Percentiles rank a stretch among this genome's conserved stretches.
These are phyloP conservation scores for Osmerus eperlanus DNA, from an alignment of 2,113 vertebrate species.

Conservation along the genomic window DNA sequence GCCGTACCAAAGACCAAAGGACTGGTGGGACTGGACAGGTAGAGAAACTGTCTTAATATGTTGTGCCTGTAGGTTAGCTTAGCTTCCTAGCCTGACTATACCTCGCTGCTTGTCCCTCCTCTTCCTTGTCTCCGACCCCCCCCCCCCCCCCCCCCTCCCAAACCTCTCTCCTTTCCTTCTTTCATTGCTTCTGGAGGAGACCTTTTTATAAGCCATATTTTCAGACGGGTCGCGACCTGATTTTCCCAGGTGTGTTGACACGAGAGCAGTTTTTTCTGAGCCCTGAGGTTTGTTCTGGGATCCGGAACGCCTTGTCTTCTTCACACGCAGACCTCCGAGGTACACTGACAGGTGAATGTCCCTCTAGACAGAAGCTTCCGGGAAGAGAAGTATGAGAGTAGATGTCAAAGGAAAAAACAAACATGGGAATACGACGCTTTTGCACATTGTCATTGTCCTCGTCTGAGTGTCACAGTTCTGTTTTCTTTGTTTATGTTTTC, in stretches of 20 bases:
- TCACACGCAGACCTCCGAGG: not conserved
- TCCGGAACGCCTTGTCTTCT: conserved; percentile 20
- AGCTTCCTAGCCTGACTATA: conserved; percentile 43
- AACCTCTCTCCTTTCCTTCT: not conserved
- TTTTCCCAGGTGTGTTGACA: conserved; percentile 48
- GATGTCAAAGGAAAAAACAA: too few species aligned
- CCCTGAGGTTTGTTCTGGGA: conserved; percentile 11
- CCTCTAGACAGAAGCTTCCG: too few species aligned
- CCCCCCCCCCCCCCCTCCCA: not conserved
- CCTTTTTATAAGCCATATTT: conserved; percentile 65
- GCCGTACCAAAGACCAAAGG: conserved; percentile 65
- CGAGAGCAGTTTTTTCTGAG: conserved; percentile 13
- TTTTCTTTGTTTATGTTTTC: conserved; percentile 14
- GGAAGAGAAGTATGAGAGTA: too few species aligned
- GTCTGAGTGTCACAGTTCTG: not conserved
- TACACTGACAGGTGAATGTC: too few species aligned
- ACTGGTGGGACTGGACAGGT: conserved; percentile 32
- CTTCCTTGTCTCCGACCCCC: too few species aligned
- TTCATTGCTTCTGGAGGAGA: conserved; percentile 35
- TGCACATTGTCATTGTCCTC: not conserved
- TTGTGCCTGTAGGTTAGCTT: conserved; percentile 59
- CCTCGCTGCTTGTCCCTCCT: too few species aligned
- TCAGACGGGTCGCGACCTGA: conserved; percentile 31
- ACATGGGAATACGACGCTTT: conserved; percentile 9
- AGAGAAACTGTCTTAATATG: conserved; percentile 45